Conservation (phyloP, 2,888 invertebrate genomes). For the Leptinotarsa peninsularis region DNA sequence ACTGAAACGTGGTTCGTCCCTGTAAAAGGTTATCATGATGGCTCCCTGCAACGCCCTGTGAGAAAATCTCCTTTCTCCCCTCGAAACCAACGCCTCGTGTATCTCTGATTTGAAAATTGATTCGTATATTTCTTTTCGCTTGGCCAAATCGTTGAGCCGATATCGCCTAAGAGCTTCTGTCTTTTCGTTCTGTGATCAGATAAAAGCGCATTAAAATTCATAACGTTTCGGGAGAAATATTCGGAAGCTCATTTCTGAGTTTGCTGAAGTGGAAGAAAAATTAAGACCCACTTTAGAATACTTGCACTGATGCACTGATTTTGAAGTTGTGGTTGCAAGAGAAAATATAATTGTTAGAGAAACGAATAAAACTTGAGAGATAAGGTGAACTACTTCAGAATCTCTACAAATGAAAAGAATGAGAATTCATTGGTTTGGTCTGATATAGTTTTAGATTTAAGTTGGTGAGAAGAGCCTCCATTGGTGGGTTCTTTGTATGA, state of each 20-base stretch:
- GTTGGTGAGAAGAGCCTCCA: too few species aligned
- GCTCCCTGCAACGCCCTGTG: constrained; percentile 94
- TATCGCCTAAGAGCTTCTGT: constrained; percentile 68
- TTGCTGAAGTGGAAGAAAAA: not conserved
- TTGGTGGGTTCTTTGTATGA: too few species aligned
- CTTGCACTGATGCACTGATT: not conserved
- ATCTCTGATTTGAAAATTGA: constrained; percentile 88
- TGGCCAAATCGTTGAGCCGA: constrained; percentile 80
- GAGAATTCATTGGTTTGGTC: too few species aligned
- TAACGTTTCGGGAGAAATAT: constrained; percentile 16
- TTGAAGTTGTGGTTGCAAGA: not conserved
- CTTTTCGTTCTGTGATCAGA: constrained; percentile 52
- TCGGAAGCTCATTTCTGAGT: not conserved
- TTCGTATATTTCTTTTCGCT: constrained; percentile 86
- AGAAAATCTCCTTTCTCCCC: constrained; percentile 90
- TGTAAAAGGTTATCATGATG: constrained; percentile 96
- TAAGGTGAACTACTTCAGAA: too few species aligned
- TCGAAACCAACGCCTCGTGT: constrained; percentile 84
- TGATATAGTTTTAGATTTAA: too few species aligned
- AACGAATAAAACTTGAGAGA: too few species aligned
- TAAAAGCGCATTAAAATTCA: constrained; percentile 11
- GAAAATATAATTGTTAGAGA: not conserved
- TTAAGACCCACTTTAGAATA: not conserved
- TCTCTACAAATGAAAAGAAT: too few species aligned
- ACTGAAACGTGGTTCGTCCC: constrained; percentile 97